These are phyloP conservation scores for Ophion costatus DNA, from an alignment of 2,888 invertebrate species.

Conservation along the genomic window DNA sequence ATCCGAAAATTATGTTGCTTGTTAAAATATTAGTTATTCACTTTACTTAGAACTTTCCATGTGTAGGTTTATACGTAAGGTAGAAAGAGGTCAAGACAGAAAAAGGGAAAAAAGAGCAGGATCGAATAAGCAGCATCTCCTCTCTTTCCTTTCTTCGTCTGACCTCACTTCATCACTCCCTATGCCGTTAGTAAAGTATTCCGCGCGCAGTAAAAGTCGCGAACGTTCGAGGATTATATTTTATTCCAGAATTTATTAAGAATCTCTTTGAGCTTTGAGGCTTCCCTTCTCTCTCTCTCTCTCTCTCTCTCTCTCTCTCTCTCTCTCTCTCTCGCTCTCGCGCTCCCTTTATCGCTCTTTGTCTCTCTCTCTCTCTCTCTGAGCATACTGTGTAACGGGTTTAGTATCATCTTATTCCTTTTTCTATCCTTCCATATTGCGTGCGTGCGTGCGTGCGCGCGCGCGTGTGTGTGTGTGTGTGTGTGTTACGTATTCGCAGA, in stretches of 20 bases:
- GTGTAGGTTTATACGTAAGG: background rate
- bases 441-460: no score
- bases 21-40: background rate
- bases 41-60: background rate
- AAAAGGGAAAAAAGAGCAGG: conserved; percentile 8
- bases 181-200: conserved; percentile 54
- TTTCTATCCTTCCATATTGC: background rate
- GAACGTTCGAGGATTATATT: conserved; percentile 59
- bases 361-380: background rate
- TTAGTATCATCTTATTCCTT: background rate
- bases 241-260: conserved; percentile 62
- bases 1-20: background rate
- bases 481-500: background rate
- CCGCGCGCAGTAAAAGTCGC: conserved; percentile 56
- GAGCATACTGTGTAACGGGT: conserved; percentile 4
- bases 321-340: background rate
- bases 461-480: background rate
- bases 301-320: background rate
- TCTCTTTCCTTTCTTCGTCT: conserved; percentile 15
- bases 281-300: background rate
- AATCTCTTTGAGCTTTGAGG: conserved; percentile 63
- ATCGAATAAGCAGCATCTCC: conserved; percentile 35
- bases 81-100: background rate
- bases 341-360: no score
- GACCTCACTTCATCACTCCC: conserved; percentile 27